Percentiles rank a stretch among this genome's conserved stretches.
phyloP scores from a whole-genome alignment of 2,797 vertebrate species.

The Champsocephalus gunnari region DNA sequence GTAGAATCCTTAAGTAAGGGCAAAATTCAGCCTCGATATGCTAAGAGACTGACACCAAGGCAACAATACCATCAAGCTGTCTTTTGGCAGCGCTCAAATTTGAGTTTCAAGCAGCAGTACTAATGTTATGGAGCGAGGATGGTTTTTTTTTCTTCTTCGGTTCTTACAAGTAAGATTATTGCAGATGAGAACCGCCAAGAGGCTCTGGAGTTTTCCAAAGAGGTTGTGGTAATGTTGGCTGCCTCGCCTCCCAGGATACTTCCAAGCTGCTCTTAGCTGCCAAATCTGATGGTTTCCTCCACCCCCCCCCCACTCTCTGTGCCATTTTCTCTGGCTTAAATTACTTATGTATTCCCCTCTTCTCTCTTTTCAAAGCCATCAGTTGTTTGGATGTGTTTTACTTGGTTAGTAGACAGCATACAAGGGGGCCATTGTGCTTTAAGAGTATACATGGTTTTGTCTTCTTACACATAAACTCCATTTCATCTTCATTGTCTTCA shows the following conservation, averaged over 20 bases:
- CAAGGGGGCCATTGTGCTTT: not conserved
- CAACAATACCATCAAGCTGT: slow-evolving; percentile 46
- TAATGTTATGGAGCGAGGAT: slow-evolving; percentile 45
- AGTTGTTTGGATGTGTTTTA: slow-evolving; percentile 50
- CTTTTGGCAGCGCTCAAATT: slow-evolving; percentile 41
- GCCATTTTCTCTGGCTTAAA: slow-evolving; percentile 45
- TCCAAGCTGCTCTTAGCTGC: slow-evolving; percentile 64
- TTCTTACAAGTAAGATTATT: slow-evolving; percentile 64
- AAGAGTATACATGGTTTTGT: slow-evolving; percentile 9
- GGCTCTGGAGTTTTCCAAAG: slow-evolving; percentile 65
- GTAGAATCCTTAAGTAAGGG: not conserved
- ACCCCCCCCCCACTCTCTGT: slow-evolving; percentile 12
- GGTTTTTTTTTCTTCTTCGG: slow-evolving; percentile 31
- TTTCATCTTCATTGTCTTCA: slow-evolving; percentile 9
- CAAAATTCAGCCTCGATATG: slow-evolving; percentile 11
- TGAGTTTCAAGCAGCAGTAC: slow-evolving; percentile 43
- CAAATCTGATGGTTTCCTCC: slow-evolving; percentile 58
- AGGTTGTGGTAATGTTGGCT: slow-evolving; percentile 65
- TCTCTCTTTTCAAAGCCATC: slow-evolving; percentile 49
- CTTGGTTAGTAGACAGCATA: slow-evolving; percentile 30
- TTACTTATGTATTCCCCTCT: slow-evolving; percentile 63
- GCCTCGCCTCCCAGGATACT: slow-evolving; percentile 64
- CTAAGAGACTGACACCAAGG: slow-evolving; percentile 19
- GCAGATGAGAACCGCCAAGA: slow-evolving; percentile 66
- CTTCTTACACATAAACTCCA: slow-evolving; percentile 11